Conservation (phyloP, 37 sponge, comb jelly and placozoan genomes). For the Ianthella basta region DNA sequence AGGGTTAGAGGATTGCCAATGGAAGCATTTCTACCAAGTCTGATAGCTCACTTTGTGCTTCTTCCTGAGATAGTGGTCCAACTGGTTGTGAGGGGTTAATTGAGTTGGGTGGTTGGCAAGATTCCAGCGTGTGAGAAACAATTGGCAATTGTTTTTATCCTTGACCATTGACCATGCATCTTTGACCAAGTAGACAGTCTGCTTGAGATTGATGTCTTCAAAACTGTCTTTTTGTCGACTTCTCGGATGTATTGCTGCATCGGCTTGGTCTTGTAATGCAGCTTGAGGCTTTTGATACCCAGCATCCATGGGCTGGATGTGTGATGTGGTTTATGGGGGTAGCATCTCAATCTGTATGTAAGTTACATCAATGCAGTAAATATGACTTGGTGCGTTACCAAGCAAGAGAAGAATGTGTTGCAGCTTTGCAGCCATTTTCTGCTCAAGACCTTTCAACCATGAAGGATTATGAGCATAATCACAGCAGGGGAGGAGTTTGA, state of each 20-base stretch:
- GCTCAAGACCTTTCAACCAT: constrained; percentile 15
- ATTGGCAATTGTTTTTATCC: constrained; percentile 21
- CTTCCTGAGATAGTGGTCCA: not conserved
- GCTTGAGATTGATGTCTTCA: constrained; percentile 17
- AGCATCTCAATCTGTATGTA: constrained; percentile 13
- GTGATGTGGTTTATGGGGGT: constrained; percentile 33
- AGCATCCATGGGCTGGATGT: constrained; percentile 41
- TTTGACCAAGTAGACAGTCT: constrained; percentile 30
- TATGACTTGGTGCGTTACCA: constrained; percentile 33
- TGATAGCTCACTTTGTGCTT: not conserved
- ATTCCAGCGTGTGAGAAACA: constrained; percentile 32
- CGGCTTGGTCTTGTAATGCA: constrained; percentile 25
- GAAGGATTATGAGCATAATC: too few relatives aligned
- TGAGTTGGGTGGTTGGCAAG: not conserved
- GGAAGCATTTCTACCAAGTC: constrained; percentile 2
- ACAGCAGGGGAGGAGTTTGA: too few relatives aligned
- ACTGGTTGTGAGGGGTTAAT: not conserved
- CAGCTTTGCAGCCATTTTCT: not conserved
- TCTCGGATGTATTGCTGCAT: constrained; percentile 1
- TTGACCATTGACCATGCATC: constrained; percentile 27
- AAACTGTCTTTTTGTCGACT: constrained; percentile 10
- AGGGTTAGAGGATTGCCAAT: not conserved
- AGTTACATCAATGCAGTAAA: not conserved
- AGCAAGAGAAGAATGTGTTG: too few relatives aligned
- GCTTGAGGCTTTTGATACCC: constrained; percentile 14